These are phyloP conservation scores for Amblyjoppa proteus DNA, from an alignment of 2,888 invertebrate species.

Conservation along the genomic window DNA sequence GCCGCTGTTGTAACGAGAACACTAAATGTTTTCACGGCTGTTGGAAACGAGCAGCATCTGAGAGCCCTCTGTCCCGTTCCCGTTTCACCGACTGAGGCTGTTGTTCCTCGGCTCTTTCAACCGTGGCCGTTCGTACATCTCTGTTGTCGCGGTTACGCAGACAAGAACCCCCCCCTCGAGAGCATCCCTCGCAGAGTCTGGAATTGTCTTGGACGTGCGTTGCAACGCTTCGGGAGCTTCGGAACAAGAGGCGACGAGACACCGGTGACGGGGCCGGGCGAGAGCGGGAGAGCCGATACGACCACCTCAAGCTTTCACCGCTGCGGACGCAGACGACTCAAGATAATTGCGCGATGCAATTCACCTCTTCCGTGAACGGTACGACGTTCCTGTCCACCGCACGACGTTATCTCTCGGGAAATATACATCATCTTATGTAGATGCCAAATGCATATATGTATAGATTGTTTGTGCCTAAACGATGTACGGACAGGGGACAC, in stretches of 20 bases:
- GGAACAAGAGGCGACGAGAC: constrained; percentile 8
- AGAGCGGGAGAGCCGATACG: constrained; percentile 2
- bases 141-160: constrained; percentile 45
- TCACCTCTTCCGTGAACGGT: constrained; percentile 28
- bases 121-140: constrained; percentile 43
- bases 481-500: too few relatives aligned
- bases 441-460: too few relatives aligned
- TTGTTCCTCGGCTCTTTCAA: background rate
- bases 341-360: constrained; percentile 64
- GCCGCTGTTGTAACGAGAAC: background rate
- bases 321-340: constrained; percentile 46
- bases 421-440: too few relatives aligned
- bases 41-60: constrained; percentile 37
- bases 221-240: constrained; percentile 6
- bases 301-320: background rate
- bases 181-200: constrained; percentile 39
- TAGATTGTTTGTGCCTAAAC: too few relatives aligned
- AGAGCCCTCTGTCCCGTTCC: constrained; percentile 24
- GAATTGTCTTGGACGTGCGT: constrained; percentile 48
- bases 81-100: constrained; percentile 12
- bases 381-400: constrained; percentile 41
- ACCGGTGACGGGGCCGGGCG: background rate
- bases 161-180: constrained; percentile 44
- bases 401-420: background rate
- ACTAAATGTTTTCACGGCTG: constrained; percentile 1